A percentile compares a stretch with the other conserved stretches of the same genome.
Evolutionary conservation across 2,113 vertebrate species (phyloP).

Genomic region (Cryptotis parvus): DNA sequence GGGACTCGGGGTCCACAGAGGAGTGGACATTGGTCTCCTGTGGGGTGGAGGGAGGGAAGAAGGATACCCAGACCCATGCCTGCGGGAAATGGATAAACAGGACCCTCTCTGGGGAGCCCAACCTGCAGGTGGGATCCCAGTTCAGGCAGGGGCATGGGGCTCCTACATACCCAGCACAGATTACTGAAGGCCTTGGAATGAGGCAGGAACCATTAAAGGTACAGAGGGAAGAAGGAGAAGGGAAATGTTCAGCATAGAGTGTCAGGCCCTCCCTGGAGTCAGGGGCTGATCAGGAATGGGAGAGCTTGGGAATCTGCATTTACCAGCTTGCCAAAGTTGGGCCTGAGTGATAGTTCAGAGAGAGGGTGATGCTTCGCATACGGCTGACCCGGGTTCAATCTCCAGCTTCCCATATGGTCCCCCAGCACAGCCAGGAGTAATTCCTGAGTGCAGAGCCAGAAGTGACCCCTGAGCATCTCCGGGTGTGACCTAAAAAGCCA

Average conservation of each 20-base stretch:
- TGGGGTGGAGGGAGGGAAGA: background rate
- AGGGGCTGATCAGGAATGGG: background rate
- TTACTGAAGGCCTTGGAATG: too few species aligned
- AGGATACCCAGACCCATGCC: background rate
- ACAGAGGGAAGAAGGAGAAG: too few species aligned
- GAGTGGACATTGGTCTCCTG: background rate
- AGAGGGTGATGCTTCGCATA: too few species aligned
- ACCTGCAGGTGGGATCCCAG: fast-evolving
- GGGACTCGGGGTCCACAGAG: background rate
- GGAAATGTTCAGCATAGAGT: too few species aligned
- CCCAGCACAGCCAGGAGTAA: too few species aligned
- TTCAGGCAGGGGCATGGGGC: background rate
- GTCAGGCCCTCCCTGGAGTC: background rate
- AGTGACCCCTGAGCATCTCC: too few species aligned
- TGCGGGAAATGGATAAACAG: background rate
- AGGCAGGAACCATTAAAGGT: too few species aligned
- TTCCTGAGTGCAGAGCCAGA: too few species aligned
- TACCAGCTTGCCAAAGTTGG: background rate
- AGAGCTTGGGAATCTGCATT: background rate
- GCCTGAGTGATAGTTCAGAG: too few species aligned
- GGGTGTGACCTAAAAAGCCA: too few species aligned
- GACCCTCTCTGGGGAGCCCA: background rate
- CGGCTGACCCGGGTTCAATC: too few species aligned
- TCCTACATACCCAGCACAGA: background rate
- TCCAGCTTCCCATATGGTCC: too few species aligned